These are phyloP conservation scores for Dufourea novaeangliae DNA, from an alignment of 1,140 invertebrate genomes.

Conservation along the genomic window DNA sequence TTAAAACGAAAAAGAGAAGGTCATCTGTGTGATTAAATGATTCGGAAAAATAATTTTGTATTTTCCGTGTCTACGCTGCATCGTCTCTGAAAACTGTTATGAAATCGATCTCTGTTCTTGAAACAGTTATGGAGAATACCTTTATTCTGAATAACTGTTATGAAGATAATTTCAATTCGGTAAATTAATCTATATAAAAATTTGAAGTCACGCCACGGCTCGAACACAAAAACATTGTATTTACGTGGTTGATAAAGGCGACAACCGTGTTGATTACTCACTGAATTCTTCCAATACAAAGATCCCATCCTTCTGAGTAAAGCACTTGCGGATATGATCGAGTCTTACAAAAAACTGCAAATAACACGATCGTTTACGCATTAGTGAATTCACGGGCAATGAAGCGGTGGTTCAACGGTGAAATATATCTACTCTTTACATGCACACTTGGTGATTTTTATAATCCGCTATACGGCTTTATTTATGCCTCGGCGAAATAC, in stretches of 20 bases:
- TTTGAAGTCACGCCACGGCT: too few relatives aligned
- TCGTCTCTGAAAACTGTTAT: too few relatives aligned
- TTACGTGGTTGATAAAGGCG: conserved; percentile 9
- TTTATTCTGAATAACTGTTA: too few relatives aligned
- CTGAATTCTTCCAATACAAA: conserved; percentile 99
- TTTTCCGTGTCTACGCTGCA: too few relatives aligned
- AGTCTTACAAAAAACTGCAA: conserved; percentile 99
- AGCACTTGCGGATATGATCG: conserved; percentile 99
- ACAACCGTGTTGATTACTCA: conserved; percentile 85
- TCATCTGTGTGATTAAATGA: too few relatives aligned
- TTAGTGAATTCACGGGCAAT: too few relatives aligned
- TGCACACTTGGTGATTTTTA: conserved; percentile 57
- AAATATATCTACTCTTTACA: conserved; percentile 58
- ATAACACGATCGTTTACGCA: conserved; percentile 70
- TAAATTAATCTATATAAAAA: too few relatives aligned
- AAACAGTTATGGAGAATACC: too few relatives aligned
- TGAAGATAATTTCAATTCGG: not conserved
- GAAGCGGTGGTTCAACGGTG: not conserved
- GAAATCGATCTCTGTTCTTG: too few relatives aligned
- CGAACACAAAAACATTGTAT: conserved; percentile 1
- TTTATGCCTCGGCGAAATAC: conserved; percentile 31
- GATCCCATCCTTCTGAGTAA: conserved; percentile 98
- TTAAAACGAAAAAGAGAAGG: too few relatives aligned
- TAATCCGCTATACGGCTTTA: conserved; percentile 41
- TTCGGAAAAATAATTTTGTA: too few relatives aligned